These are phyloP conservation scores for Alces alces DNA, from an alignment of 2,113 vertebrate species.

Conservation along the genomic window DNA sequence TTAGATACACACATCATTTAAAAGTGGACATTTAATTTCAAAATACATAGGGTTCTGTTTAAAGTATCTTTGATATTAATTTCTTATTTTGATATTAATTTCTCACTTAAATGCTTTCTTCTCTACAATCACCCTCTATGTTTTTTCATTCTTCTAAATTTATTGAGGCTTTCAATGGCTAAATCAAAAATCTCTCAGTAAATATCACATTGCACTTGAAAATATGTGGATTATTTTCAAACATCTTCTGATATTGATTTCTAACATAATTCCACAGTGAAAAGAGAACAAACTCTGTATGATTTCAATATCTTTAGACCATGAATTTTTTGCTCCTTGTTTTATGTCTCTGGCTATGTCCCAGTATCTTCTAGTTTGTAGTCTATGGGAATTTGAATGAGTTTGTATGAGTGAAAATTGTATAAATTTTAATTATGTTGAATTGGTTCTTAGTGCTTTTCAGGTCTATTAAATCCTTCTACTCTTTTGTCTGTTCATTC, in stretches of 20 bases:
- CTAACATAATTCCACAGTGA: neutral
- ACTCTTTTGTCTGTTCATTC: neutral
- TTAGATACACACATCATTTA: neutral
- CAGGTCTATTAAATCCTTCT: neutral
- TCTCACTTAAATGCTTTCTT: neutral
- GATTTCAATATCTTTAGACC: neutral
- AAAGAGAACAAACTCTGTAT: neutral
- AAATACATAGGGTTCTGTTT: neutral
- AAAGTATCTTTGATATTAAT: neutral
- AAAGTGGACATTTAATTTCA: neutral
- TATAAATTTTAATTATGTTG: neutral
- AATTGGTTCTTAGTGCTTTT: neutral
- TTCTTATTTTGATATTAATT: neutral
- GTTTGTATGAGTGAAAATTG: neutral
- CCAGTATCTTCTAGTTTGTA: neutral
- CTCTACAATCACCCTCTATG: neutral
- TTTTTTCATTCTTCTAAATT: neutral
- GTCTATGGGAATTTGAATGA: neutral
- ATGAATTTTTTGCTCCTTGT: neutral
- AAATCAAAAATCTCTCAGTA: neutral
- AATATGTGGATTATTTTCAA: too few species aligned
- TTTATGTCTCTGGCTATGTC: neutral
- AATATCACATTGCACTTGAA: neutral
- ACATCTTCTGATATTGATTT: neutral
- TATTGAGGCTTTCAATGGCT: neutral